Percentiles rank a stretch among this genome's conserved stretches.
Conservation (phyloP, 2,113 vertebrate genomes). For the Sula dactylatra region DNA sequence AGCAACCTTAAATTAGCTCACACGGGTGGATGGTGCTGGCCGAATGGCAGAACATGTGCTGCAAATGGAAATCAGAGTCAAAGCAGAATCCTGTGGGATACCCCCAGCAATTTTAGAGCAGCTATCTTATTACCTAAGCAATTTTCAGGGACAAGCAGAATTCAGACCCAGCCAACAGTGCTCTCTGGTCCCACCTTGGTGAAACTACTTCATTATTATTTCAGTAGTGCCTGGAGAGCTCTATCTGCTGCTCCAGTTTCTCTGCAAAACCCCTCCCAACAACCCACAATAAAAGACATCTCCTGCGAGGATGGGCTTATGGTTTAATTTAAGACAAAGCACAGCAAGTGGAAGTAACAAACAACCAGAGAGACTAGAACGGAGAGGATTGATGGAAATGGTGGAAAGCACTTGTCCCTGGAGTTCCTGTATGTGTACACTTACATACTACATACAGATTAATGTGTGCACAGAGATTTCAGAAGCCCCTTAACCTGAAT, state of each 20-base stretch:
- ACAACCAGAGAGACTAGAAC: not conserved
- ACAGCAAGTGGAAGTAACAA: slow-evolving; percentile 17
- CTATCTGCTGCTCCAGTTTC: slow-evolving; percentile 37
- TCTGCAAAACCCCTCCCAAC: slow-evolving; percentile 31
- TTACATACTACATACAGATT: not conserved
- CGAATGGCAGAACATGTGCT: slow-evolving; percentile 61
- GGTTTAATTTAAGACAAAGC: slow-evolving; percentile 46
- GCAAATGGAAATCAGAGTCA: slow-evolving; percentile 49
- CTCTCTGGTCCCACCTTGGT: slow-evolving; percentile 19
- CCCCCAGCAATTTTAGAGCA: slow-evolving; percentile 44
- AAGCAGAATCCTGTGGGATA: slow-evolving; percentile 60
- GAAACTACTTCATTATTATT: slow-evolving; percentile 65
- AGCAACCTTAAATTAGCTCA: slow-evolving; percentile 58
- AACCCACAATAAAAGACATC: slow-evolving; percentile 20
- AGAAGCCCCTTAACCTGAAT: not conserved
- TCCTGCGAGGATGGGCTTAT: not conserved
- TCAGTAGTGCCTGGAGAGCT: slow-evolving; percentile 59
- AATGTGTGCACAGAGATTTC: not conserved
- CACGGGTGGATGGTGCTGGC: slow-evolving; percentile 13
- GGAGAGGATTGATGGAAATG: not conserved
- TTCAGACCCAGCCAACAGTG: not conserved
- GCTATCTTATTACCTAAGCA: slow-evolving; percentile 57
- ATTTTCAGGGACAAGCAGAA: slow-evolving; percentile 52
- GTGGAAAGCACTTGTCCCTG: not conserved
- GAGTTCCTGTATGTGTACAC: not conserved